Evolutionary conservation across 2,797 vertebrate genomes (phyloP).

Genomic region (Taeniopygia guttata): DNA sequence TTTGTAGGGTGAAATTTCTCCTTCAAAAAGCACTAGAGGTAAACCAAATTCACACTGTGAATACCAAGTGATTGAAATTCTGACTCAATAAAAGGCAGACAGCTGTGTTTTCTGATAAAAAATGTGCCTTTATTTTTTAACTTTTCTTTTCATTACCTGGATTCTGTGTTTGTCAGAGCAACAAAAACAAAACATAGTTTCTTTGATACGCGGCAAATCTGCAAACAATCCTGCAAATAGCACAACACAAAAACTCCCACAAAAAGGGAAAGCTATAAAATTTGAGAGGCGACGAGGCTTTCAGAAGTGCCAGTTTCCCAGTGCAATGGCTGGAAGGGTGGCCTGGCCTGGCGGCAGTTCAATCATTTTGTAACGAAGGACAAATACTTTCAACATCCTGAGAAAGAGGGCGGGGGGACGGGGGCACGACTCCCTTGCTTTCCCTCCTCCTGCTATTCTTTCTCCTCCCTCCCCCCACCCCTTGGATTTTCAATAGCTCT

Average conservation of each 20-base stretch:
- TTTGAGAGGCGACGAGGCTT: constrained; percentile 35
- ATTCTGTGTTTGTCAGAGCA: neutral
- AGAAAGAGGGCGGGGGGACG: constrained; percentile 47
- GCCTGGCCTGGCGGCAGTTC: constrained; percentile 66
- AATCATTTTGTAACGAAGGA: constrained; percentile 65
- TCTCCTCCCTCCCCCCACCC: constrained; percentile 56
- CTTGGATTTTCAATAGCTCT: constrained; percentile 64
- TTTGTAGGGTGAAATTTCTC: neutral
- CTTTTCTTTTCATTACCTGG: constrained; percentile 47
- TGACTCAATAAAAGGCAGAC: constrained; percentile 43
- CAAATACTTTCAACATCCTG: constrained; percentile 70
- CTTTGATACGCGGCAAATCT: neutral
- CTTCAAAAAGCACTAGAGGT: neutral
- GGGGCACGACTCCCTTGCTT: constrained; percentile 49
- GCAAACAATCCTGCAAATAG: constrained; percentile 30
- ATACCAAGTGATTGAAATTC: constrained; percentile 32
- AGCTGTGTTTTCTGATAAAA: constrained; percentile 59
- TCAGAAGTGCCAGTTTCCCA: constrained; percentile 57
- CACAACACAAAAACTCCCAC: constrained; percentile 27
- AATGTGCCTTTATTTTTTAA: constrained; percentile 40
- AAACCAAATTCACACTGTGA: neutral
- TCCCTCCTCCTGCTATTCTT: constrained; percentile 62
- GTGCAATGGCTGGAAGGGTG: constrained; percentile 64
- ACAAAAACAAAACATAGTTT: constrained; percentile 37
- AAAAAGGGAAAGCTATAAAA: constrained; percentile 55